Conservation (phyloP, 2,888 invertebrate genomes). For the Mythimna albipuncta region DNA sequence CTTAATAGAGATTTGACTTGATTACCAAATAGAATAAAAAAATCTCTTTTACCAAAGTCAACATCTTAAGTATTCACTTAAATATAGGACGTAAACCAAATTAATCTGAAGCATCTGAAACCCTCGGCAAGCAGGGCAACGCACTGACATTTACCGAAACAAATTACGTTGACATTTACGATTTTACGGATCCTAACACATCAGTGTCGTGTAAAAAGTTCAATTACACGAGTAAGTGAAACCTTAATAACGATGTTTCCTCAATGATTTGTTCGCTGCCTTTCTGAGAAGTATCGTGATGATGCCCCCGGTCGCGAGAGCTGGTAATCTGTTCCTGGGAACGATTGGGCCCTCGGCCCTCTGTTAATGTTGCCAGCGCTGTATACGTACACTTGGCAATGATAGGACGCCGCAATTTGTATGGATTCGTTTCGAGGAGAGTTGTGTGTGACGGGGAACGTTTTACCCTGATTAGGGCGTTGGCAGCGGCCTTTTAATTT, state of each 20-base stretch:
- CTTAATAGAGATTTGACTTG: not conserved
- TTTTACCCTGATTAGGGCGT: constrained; percentile 38
- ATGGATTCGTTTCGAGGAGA: constrained; percentile 48
- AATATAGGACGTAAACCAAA: constrained; percentile 2
- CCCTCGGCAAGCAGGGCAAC: constrained; percentile 28
- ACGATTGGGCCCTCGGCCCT: constrained; percentile 51
- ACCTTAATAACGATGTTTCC: constrained; percentile 54
- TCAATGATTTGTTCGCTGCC: constrained; percentile 50
- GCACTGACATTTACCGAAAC: constrained; percentile 50
- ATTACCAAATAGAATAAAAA: not conserved
- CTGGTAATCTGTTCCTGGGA: constrained; percentile 64
- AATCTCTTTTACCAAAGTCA: constrained; percentile 1
- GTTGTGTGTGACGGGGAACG: constrained; percentile 19
- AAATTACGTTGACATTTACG: constrained; percentile 53
- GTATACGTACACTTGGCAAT: constrained; percentile 44
- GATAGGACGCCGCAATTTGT: constrained; percentile 41
- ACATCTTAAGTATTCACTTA: not conserved
- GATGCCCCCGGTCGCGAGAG: constrained; percentile 53
- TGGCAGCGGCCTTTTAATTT: constrained; percentile 36
- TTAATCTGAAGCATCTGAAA: constrained; percentile 21
- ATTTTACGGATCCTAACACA: constrained; percentile 57
- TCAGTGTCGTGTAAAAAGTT: constrained; percentile 56
- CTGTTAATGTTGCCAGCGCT: constrained; percentile 34
- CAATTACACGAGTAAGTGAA: constrained; percentile 59
- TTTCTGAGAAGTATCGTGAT: constrained; percentile 65